These are phyloP conservation scores for Bovichtus diacanthus DNA, from an alignment of 2,797 vertebrate genomes.

Conservation along the genomic window DNA sequence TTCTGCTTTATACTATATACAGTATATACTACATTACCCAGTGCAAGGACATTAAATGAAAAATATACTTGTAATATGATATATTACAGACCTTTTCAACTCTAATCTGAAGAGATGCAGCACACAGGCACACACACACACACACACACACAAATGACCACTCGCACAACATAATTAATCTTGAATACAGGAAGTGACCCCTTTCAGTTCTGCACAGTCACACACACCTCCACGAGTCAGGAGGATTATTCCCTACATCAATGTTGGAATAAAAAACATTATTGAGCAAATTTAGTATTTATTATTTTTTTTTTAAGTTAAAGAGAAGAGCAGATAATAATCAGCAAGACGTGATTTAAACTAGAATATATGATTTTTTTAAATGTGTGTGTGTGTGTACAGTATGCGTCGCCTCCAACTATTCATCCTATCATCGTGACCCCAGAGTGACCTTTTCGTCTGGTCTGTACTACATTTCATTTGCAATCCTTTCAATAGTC, in stretches of 20 bases:
- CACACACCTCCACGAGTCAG: neutral
- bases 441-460: conserved; percentile 11
- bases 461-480: too few relatives aligned
- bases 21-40: too few relatives aligned
- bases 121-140: too few relatives aligned
- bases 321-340: neutral
- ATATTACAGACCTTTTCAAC: too few relatives aligned
- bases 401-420: neutral
- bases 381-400: neutral
- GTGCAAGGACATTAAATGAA: too few relatives aligned
- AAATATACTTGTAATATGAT: too few relatives aligned
- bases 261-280: neutral
- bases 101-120: too few relatives aligned
- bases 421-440: conserved; percentile 28
- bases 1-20: too few relatives aligned
- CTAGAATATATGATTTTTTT: neutral
- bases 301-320: neutral
- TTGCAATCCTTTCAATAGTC: too few relatives aligned
- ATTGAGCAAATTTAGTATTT: neutral
- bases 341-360: neutral
- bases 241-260: neutral
- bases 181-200: conserved; percentile 10
- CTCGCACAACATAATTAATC: neutral
- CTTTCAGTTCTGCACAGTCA: neutral
- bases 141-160: neutral